Base-by-base conservation (phyloP, 2,888 invertebrate genomes). In the Holacanthella duospinosa region DNA sequence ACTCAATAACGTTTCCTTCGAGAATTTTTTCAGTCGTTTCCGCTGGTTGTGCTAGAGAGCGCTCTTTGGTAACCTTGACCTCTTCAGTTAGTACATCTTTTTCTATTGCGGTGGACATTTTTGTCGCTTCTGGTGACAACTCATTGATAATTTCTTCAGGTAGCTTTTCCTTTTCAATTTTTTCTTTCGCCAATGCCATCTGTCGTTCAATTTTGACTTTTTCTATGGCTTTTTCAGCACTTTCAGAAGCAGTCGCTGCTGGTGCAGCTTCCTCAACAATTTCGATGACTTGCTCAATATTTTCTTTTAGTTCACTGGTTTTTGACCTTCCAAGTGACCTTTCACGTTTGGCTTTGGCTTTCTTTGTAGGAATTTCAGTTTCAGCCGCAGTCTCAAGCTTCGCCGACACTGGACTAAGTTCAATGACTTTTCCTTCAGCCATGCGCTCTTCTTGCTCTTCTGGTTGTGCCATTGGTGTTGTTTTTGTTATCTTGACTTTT, bases 1-100 rank as follows among this genome's bases (percentile, higher is more conserved):
- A 43, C 24, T 64, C 60, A 1, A 25, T 25, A 43, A 29, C 29
- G 64, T 77, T 77, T 64, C 78, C 75, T 27, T 77, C 74, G 9
- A 75, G 61, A 21, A 59, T 36, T 43, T 59, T 36, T 19, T 64
- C 62, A 43, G 60, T 55, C 1, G 27, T 61, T 58, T 76, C 73
- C 44, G 69, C 68, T 4, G 71, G 75, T 59, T 71, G 65, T 27
- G 56, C 64, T 43, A 69, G 59, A 54, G 61, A 27, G 6, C 56
- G 53, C 29, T 62, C 61, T 28, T 60, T 59, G 25, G 43, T 28
- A 21, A 59, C 54, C 53, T 55, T 62, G 19, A 61, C 65, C 29
- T 29, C 36, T 26, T 66, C 61, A 3, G 29, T 43, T 4, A 65
- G 60, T 1, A 63, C 55, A 9, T 36, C 36, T 16, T 36, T 36